Base-by-base conservation (phyloP, 2,888 invertebrate genomes). In the Herminia tarsipennalis region DNA sequence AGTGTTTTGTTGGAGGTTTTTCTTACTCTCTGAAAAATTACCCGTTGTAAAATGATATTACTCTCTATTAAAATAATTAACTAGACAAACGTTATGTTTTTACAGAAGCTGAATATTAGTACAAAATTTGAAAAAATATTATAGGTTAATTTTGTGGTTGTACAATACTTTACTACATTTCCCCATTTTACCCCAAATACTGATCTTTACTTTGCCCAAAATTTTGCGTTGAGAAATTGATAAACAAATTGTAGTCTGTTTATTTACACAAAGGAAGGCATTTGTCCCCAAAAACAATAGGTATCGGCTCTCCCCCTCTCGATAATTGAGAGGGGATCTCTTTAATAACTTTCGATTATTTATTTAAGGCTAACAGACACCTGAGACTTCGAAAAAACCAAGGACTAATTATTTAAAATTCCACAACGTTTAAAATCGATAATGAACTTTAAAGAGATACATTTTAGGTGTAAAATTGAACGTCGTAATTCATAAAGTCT, bases 301-400 rank as follows among this genome's bases (percentile, higher is more conserved):
- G 42, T 43, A 54, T 53, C 51, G 47, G 36, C 47, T 60, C 69
- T 66, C 62, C 66, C 59, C 59, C 66, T 62, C 68, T 69, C 78
- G 79, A 83, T 84, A 85, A 87, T 86, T 81, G 81, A 79, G 81
- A 81, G 78, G 72, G 78, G 75, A 71, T 64, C 12, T 72, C 25
- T 58, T 72, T 83, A 86, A 86, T 85, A 83, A 82, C 79, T 70
- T 78, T 78, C 85, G 84, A 86, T 87, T 86, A 86, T 87, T 86
- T 86, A 83, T 85, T 83, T 85, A 85, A 85, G 81, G 76, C 76
- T 84, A 79, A 82, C 72, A 28, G 77, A 79, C 86, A 87, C 87
- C 87, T 88, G 87, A 84, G 81, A 75, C 65, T 58, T 73, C 75
- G 80, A 83, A 83, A 79, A 78, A 81, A 38, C 27, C 36, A 72